Evolutionary conservation across 2,797 vertebrate species (phyloP).

Genomic region (Phoeniculus purpureus): DNA sequence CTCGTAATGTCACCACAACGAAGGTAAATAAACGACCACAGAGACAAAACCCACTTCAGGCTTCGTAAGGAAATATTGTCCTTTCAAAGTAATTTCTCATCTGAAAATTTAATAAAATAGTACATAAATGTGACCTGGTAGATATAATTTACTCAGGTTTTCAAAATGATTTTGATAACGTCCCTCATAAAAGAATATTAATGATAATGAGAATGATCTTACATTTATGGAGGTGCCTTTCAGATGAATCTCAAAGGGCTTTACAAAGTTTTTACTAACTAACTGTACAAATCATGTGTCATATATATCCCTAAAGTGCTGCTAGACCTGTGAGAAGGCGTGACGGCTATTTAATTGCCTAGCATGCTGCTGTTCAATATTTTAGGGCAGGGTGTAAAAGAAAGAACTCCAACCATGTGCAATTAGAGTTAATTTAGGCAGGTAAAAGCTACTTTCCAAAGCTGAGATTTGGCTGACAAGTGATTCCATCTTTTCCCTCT

Average conservation of each 20-base stretch:
- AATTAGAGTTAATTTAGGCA: conserved; percentile 10
- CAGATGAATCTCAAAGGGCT: conserved; percentile 56
- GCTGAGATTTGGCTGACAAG: background rate
- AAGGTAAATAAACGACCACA: background rate
- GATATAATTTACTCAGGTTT: conserved; percentile 49
- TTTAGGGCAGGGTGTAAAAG: conserved; percentile 23
- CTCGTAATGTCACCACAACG: background rate
- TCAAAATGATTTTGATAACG: conserved; percentile 66
- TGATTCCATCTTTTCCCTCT: background rate
- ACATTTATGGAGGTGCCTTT: conserved; percentile 56
- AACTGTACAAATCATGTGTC: conserved; percentile 51
- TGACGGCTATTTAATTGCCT: conserved; percentile 46
- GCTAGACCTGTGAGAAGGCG: background rate
- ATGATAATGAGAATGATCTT: conserved; percentile 61
- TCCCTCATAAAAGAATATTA: conserved; percentile 65
- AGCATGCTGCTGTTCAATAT: background rate
- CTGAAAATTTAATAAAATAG: conserved; percentile 64
- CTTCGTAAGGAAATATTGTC: background rate
- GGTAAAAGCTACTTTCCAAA: background rate
- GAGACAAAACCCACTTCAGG: background rate
- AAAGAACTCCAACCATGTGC: background rate
- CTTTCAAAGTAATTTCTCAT: conserved; percentile 22
- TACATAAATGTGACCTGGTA: conserved; percentile 61
- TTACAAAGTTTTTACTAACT: conserved; percentile 50
- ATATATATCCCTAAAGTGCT: conserved; percentile 3